Base-by-base conservation (phyloP, 2,888 invertebrate species). In the Macaria notata region DNA sequence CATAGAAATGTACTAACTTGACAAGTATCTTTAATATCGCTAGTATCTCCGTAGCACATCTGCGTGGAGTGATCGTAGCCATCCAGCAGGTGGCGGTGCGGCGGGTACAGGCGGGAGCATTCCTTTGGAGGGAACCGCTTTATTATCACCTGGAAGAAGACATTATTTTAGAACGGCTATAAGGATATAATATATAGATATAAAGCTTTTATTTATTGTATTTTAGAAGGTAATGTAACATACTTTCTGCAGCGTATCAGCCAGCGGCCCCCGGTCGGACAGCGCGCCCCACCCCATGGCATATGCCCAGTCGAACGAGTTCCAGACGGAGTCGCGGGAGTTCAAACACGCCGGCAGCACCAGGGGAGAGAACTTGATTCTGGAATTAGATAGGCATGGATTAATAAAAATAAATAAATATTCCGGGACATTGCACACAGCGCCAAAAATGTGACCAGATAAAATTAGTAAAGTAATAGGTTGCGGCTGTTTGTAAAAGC, bases 1-100 rank as follows among this genome's bases (percentile, higher is more conserved):
- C 5, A 6, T 6, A 6, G 33, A 7, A 36, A 36, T 5, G 4
- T 41, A n/a, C 48, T 42, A 19, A 49, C 49, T 31, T 42, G 4
- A 43, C 56, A 82, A 0, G 79, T 76, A 38, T 82, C 81, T 46
- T 66, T 73, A 0, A 68, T 49, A 3, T 54, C 42, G 0, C 46
- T 29, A 30, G 67, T 69, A 51, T 75, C 71, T 1, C 78, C 79
- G 51, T 71, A 80, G 50, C 78, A 81, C 36, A 72, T 62, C 55
- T 78, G 79, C 0, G 71, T 70, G 19, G 30, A 54, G 3, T 57
- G 56, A 45, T 75, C 60, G 48, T 70, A 70, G 0, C 81, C 79
- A 0, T 54, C 44, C 19, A 9, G 3, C 59, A 79, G 56, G 3
- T 51, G 55, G 0, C 71, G 63, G 7, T 61, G 59, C 0, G 64